Evolutionary conservation across 2,113 vertebrate species (phyloP).

Genomic region (Tyto alba): DNA sequence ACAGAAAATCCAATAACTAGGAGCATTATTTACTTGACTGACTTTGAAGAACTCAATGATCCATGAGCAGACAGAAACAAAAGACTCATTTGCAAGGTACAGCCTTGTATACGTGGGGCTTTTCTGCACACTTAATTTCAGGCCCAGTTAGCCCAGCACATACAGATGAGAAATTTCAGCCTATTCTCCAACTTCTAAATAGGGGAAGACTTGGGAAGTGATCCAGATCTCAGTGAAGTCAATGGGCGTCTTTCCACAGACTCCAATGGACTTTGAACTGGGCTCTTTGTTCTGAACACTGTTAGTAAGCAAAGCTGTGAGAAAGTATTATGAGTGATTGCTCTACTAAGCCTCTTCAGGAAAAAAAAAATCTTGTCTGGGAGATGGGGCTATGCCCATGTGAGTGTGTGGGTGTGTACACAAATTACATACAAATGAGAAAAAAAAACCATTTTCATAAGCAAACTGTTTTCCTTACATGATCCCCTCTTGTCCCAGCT

Average conservation of each 20-base stretch:
- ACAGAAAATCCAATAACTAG: neutral
- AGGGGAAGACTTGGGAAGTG: neutral
- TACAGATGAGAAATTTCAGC: neutral
- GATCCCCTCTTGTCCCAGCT: neutral
- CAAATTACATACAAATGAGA: neutral
- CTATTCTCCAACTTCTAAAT: neutral
- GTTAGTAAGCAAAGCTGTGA: conserved; percentile 5
- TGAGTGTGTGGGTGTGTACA: neutral
- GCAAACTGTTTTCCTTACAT: neutral
- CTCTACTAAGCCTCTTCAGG: neutral
- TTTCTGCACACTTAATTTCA: neutral
- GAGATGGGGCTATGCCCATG: neutral
- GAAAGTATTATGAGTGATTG: neutral
- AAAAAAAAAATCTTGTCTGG: neutral
- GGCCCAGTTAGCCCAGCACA: neutral
- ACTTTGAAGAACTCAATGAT: conserved; percentile 1
- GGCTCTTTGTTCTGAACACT: neutral
- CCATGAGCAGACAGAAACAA: neutral
- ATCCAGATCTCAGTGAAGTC: conserved; percentile 11
- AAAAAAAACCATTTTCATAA: neutral
- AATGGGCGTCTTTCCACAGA: conserved; percentile 29
- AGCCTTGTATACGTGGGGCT: neutral
- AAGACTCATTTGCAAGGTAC: conserved; percentile 15
- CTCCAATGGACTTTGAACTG: neutral
- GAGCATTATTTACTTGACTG: conserved; percentile 14